These are phyloP conservation scores for Myiothlypis chrysogaster DNA, from an alignment of 2,797 vertebrate genomes.

Conservation along the genomic window DNA sequence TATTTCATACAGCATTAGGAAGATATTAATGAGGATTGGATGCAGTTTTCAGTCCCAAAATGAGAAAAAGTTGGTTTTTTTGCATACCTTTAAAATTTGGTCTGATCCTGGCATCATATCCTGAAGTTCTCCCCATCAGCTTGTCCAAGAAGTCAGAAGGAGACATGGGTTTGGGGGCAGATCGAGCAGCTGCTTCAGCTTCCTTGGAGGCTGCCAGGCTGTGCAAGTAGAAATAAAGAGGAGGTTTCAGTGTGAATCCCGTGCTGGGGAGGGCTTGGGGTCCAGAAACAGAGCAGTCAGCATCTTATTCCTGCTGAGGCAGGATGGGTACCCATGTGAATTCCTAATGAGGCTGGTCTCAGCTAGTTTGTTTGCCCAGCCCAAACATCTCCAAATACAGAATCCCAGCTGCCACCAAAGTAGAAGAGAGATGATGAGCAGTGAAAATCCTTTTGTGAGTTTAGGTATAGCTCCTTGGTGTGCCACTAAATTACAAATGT, in stretches of 20 bases:
- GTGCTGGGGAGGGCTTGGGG: background rate
- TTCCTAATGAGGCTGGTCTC: slow-evolving; percentile 48
- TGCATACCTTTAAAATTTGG: slow-evolving; percentile 97
- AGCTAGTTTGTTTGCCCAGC: slow-evolving; percentile 60
- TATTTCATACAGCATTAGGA: background rate
- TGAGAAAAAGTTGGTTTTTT: background rate
- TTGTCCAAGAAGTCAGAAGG: slow-evolving; percentile 99
- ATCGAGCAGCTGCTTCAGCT: slow-evolving; percentile 87
- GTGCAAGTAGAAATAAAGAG: slow-evolving; percentile 63
- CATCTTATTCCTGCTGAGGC: background rate
- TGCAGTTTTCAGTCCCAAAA: background rate
- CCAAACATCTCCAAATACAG: slow-evolving; percentile 41
- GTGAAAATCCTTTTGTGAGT: slow-evolving; percentile 51
- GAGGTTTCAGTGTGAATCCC: background rate
- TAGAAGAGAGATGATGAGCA: slow-evolving; percentile 16
- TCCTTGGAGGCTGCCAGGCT: slow-evolving; percentile 97
- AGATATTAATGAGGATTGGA: background rate
- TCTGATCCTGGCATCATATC: slow-evolving; percentile 97
- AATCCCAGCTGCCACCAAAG: slow-evolving; percentile 44
- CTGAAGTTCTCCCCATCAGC: slow-evolving; percentile 96
- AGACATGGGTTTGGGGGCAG: slow-evolving; percentile 91
- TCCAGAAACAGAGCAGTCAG: background rate
- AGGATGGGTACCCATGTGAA: slow-evolving; percentile 9
- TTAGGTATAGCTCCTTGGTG: slow-evolving; percentile 12
- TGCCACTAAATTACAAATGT: slow-evolving; percentile 33